Evolutionary conservation across 2,888 invertebrate genomes (phyloP).

Genomic region (Sarcophaga rosellei): DNA sequence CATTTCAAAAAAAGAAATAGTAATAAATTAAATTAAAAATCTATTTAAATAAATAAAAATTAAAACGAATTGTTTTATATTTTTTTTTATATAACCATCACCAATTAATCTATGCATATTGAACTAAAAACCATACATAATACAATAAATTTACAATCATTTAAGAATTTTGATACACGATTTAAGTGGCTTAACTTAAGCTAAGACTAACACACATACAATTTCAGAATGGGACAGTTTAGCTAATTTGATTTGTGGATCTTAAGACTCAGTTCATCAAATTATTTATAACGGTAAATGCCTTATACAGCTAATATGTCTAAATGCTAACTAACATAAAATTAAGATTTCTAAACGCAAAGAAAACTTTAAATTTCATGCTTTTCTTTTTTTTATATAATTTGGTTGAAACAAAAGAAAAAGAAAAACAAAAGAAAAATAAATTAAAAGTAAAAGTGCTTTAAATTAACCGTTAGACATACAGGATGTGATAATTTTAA

Average conservation of each 20-base stretch:
- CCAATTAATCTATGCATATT: too few species aligned
- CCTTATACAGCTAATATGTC: background rate
- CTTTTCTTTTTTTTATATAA: constrained; percentile 12
- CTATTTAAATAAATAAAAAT: background rate
- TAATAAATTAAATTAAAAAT: background rate
- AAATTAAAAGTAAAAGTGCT: constrained; percentile 5
- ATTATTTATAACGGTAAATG: too few species aligned
- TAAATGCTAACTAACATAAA: constrained; percentile 7
- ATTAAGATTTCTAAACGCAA: constrained; percentile 14
- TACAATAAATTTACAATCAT: too few species aligned
- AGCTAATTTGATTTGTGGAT: too few species aligned
- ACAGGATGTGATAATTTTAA: constrained; percentile 51
- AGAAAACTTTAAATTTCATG: constrained; percentile 32
- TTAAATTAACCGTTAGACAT: constrained; percentile 26
- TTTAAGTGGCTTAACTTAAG: too few species aligned
- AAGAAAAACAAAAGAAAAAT: background rate
- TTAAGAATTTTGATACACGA: too few species aligned
- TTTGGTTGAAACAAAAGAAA: too few species aligned
- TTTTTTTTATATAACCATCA: too few species aligned
- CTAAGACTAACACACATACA: too few species aligned
- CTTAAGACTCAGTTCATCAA: too few species aligned
- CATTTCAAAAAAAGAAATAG: constrained; percentile 16
- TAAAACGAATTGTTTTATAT: background rate
- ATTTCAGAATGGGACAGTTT: too few species aligned
- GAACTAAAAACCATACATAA: too few species aligned